Evolutionary conservation across 2,797 vertebrate genomes (phyloP), one percentile per base, ranked within the genome.

Genomic region (Xenentodon cancila): DNA sequence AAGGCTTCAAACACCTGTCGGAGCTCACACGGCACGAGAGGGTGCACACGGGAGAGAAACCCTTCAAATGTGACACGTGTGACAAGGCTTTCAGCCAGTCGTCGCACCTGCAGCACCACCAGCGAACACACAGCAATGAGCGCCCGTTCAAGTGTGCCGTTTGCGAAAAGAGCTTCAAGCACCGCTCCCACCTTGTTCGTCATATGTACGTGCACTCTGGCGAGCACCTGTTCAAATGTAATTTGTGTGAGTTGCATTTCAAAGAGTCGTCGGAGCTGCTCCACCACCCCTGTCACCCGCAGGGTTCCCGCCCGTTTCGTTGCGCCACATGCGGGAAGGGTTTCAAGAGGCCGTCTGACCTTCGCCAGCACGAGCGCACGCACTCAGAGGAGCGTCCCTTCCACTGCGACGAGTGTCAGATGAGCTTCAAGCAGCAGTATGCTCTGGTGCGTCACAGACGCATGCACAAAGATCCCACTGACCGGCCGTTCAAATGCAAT

Each of bases 71-170:
- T 71, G 96, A 96, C 0, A 93, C 97, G 0, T 99, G 98, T 0
- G 97, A 98, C 88, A 99, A 99, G 91, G 97, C 96, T 80, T 99
- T 99, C 91, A 99, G 97, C 88, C 98, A 99, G 92, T 97, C 96
- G 0, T 99, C 98, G 0, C 98, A 99, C 86, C 91, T 99, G 32
- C 96, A 96, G 80, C 98, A 99, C 88, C 97, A 99, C 89, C 98
- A 98, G 88, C 94, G 96, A 60, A 99, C 97, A 0, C 98, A 99
- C 92, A 98, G 97, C 87, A 96, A 96, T 0, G 98, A 99, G 78
- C 94, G 97, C 22, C 97, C 97, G 0, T 98, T 97, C 81, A 98
- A 98, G 85, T 99, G 98, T 42, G 94, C 97, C 0, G 97, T 98
- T 18, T 99, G 98, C 0, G 97, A 99, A 75, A 99, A 99, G 92